These are phyloP conservation scores for Ctenopoma multispine DNA, from an alignment of 2,797 vertebrate genomes.

Conservation along the genomic window DNA sequence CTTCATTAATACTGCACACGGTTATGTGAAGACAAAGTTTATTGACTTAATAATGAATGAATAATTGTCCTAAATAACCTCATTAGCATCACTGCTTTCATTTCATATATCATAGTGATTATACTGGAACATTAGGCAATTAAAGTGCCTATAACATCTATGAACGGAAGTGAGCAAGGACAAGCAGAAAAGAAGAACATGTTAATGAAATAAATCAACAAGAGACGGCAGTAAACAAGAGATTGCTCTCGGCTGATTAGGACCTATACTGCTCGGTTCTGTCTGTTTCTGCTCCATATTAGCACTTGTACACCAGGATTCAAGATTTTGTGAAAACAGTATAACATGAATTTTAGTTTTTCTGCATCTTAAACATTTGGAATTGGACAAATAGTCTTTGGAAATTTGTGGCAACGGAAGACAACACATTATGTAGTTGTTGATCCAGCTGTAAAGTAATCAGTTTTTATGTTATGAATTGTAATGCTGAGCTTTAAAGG, in stretches of 20 bases:
- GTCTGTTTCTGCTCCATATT: constrained; percentile 27
- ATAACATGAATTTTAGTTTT: background rate
- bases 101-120: constrained; percentile 35
- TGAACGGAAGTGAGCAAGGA: constrained; percentile 45
- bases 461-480: constrained; percentile 13
- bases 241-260: constrained; percentile 5
- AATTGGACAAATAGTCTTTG: background rate
- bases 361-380: background rate
- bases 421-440: constrained; percentile 4
- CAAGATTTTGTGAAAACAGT: constrained; percentile 9
- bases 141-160: constrained; percentile 41
- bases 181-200: constrained; percentile 18
- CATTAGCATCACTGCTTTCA: constrained; percentile 21
- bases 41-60: constrained; percentile 32
- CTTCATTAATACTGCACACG: constrained; percentile 29
- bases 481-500: background rate
- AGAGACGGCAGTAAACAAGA: background rate
- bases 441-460: constrained; percentile 23
- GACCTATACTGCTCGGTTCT: constrained; percentile 11
- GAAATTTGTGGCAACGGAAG: background rate
- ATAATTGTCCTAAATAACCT: constrained; percentile 41
- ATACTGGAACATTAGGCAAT: constrained; percentile 24
- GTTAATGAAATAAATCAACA: constrained; percentile 27
- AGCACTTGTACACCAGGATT: constrained; percentile 10
- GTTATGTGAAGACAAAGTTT: constrained; percentile 25